Evolutionary conservation across 2,113 vertebrate genomes (phyloP), one percentile per base, ranked within the genome.

Genomic region (Ciconia boyciana): DNA sequence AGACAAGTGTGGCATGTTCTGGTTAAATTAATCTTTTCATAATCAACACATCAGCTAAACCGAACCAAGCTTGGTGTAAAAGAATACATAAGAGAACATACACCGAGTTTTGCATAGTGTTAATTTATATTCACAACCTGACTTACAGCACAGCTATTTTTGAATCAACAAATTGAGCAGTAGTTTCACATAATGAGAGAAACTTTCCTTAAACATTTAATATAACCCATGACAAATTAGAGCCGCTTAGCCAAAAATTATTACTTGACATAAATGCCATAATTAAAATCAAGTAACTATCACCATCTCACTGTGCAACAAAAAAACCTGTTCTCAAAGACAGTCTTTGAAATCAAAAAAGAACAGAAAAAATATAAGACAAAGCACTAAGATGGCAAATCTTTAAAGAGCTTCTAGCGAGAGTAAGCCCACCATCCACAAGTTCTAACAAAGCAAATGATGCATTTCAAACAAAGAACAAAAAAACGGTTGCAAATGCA

Each of bases 271-370:
- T 16, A 46, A 96, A 90, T 65, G 92, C 76, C 17, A 3, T 93
- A 95, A 96, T 96, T 96, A 94, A 96, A 94, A 83, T 70, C 68
- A 88, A 87, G 82, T 78, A 76, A 86, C 76, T 93, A 96, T 90
- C 90, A 76, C 85, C 71, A 83, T 74, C 93, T 95, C 1, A 9
- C 68, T 60, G 55, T 36, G 87, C 85, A 93, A 83, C 78, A 81
- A 83, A 92, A 72, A 89, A 84, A 21, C 69, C 81, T 72, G 78
- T 90, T 96, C 85, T 95, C 85, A 87, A 91, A 95, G 90, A 39
- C 48, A 55, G 75, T 17, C 93, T 93, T 86, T 93, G 91, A 95
- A 93, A 95, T 81, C 87, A 93, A 96, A 51, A 51, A 77, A 61
- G 29, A 84, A 12, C 64, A 74, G 49, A 58, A 96, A 94, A 96